A percentile compares a stretch with the other conserved stretches of the same genome.
These are phyloP conservation scores for Hartigia nigra DNA, from an alignment of 2,888 invertebrate species.

Conservation along the genomic window DNA sequence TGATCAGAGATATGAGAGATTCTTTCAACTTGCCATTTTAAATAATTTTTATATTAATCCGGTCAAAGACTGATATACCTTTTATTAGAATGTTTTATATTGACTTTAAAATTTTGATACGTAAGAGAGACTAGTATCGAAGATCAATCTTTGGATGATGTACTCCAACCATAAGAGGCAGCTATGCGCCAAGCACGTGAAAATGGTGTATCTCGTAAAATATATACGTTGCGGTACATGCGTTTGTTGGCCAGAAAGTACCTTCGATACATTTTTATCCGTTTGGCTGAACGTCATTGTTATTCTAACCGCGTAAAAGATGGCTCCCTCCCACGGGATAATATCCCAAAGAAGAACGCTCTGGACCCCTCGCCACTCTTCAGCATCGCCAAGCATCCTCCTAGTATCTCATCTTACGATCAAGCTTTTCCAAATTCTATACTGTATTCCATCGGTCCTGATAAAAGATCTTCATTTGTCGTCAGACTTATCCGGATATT, in stretches of 20 bases:
- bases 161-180: constrained; percentile 29
- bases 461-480: constrained; percentile 45
- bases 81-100: not conserved
- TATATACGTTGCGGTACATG: constrained; percentile 13
- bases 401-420: not conserved
- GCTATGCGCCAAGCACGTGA: constrained; percentile 15
- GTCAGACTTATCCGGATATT: constrained; percentile 32
- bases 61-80: not conserved
- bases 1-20: too few species aligned
- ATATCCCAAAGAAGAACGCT: constrained; percentile 44
- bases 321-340: constrained; percentile 53
- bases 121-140: not conserved
- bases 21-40: not conserved
- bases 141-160: not conserved
- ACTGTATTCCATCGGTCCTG: constrained; percentile 25
- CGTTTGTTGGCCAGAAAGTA: constrained; percentile 30
- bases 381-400: not conserved
- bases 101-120: not conserved
- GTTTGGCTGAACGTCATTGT: constrained; percentile 44
- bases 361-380: not conserved
- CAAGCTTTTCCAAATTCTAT: constrained; percentile 5
- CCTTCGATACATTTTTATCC: constrained; percentile 50
- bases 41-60: not conserved
- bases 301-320: constrained; percentile 57
- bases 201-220: constrained; percentile 5